Conservation (phyloP, 2,113 vertebrate species). For the Odobenus rosmarus region DNA sequence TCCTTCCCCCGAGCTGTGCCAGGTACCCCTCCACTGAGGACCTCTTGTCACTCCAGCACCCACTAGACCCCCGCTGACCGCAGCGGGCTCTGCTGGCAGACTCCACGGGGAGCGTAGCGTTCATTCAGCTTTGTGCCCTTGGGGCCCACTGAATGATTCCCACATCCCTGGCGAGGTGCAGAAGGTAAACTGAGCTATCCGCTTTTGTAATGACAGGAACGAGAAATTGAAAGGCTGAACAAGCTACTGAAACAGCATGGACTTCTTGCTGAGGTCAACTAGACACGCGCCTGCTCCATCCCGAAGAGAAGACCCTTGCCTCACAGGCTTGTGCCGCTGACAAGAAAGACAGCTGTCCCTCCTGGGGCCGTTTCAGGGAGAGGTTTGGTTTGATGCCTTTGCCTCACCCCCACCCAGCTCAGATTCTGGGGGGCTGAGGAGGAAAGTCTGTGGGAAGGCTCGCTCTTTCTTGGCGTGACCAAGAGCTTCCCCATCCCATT, state of each 20-base stretch:
- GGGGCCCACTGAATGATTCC: neutral
- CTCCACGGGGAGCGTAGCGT: neutral
- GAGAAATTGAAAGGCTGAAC: constrained; percentile 91
- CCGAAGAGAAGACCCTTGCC: neutral
- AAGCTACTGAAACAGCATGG: constrained; percentile 88
- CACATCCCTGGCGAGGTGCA: neutral
- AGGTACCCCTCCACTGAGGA: neutral
- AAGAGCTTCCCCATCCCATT: neutral
- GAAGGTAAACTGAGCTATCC: neutral
- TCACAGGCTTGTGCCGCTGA: neutral
- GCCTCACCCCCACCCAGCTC: neutral
- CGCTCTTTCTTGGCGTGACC: neutral
- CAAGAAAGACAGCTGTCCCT: too few relatives aligned
- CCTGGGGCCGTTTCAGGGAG: neutral
- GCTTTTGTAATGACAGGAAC: constrained; percentile 86
- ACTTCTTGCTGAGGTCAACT: constrained; percentile 76
- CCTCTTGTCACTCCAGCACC: neutral
- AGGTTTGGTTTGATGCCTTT: neutral
- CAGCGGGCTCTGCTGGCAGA: neutral
- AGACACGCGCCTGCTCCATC: neutral
- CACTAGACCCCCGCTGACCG: too few relatives aligned
- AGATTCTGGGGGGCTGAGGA: neutral
- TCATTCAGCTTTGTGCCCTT: neutral
- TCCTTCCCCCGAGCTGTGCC: neutral
- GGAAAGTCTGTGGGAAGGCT: neutral